Base-by-base conservation (phyloP, 2,113 vertebrate species). In the Semnornis frantzii region DNA sequence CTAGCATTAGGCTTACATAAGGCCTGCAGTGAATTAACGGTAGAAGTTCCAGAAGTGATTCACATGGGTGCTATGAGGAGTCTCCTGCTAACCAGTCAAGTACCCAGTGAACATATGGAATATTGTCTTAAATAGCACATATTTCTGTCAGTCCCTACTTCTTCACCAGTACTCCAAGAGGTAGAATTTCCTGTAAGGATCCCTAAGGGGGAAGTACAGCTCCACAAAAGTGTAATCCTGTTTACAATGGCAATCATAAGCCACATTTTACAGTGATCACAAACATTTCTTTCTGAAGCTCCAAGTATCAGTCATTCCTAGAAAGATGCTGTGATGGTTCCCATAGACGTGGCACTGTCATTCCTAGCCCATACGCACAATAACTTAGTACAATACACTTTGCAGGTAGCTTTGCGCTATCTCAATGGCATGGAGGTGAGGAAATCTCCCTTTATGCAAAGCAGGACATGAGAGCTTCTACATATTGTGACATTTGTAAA, bases 161-260 rank as follows among this genome's bases (percentile, higher is more conserved):
- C 48, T 37, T 17, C 19, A 4, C 33, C 30, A 23, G 31, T 37
- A 9, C 37, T 71, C 46, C 54, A 57, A 23, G 39, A 76, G 58
- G 25, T 3, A 81, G 72, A 92, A 90, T 80, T 94, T 77, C 92
- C 69, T 24, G 15, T 33, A 18, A 55, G 48, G 57, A 77, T 93
- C 92, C 96, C 69, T 88, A 90, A 93, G 85, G 85, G 85, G 72
- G 76, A 90, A 96, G 85, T 83, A 85, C 85, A 87, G 82, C 48
- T 90, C 76, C 72, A 64, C 5, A 1, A 6, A 95, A 92, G 34
- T 52, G 30, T 57, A 77, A 33, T n/a, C 59, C 27, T 42, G 21
- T 34, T 54, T 54, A 46, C 63, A 52, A 52, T 9, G 31, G 25
- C 34, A 48, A 10, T 14, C 3, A 0, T 30, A 55, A 34, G 31